Percentiles rank a stretch among this genome's conserved stretches.
Evolutionary conservation across 1,140 invertebrate genomes (phyloP).

Genomic region (Drosophila mojavensis): DNA sequence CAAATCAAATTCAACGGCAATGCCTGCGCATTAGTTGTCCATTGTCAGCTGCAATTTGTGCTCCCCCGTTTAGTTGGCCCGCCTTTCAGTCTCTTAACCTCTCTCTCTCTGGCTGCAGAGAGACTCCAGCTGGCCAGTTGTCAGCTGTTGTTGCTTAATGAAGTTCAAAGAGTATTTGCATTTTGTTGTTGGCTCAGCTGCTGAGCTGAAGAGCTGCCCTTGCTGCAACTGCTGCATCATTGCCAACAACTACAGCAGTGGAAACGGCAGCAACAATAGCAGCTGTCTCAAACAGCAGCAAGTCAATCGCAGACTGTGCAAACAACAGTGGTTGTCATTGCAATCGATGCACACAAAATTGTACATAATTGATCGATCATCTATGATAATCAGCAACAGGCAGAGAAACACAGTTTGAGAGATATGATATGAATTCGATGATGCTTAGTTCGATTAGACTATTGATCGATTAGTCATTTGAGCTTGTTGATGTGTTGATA

Average conservation of each 20-base stretch:
- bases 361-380: background rate
- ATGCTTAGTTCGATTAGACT: too few relatives aligned
- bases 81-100: background rate
- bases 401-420: background rate
- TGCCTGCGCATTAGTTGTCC: constrained; percentile 8
- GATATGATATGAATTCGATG: too few relatives aligned
- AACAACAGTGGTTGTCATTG: constrained; percentile 46
- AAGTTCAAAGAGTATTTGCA: constrained; percentile 55
- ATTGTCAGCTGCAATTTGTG: constrained; percentile 10
- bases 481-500: too few relatives aligned
- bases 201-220: background rate
- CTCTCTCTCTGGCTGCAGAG: too few relatives aligned
- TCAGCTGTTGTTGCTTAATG: constrained; percentile 46
- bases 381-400: too few relatives aligned
- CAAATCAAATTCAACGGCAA: constrained; percentile 74
- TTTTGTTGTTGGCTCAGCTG: constrained; percentile 44
- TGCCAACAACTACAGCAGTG: background rate
- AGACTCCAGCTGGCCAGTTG: constrained; percentile 27
- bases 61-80: constrained; percentile 1
- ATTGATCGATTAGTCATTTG: too few relatives aligned
- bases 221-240: constrained; percentile 1
- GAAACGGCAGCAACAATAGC: constrained; percentile 32
- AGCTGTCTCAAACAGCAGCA: constrained; percentile 55
- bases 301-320: constrained; percentile 59
- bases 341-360: background rate